A percentile compares a stretch with the other conserved stretches of the same genome.
These are phyloP conservation scores for Tragulus kanchil DNA, from an alignment of 2,113 vertebrate species.

Conservation along the genomic window DNA sequence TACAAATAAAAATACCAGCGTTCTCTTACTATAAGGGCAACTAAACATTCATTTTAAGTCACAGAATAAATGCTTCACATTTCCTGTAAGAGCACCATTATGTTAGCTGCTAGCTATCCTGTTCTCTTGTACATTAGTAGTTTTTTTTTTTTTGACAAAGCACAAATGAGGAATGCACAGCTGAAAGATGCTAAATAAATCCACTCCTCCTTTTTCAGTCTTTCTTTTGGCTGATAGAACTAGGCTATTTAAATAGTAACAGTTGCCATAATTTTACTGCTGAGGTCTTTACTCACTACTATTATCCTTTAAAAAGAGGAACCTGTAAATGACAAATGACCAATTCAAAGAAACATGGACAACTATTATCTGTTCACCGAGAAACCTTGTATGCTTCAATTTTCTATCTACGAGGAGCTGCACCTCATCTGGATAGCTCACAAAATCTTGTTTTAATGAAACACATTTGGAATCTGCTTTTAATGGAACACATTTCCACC, in stretches of 20 bases:
- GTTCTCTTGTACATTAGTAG: not conserved
- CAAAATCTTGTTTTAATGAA: conserved; percentile 88
- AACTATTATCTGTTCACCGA: conserved; percentile 73
- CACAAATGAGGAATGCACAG: not conserved
- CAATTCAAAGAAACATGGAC: conserved; percentile 69
- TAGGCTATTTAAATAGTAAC: conserved; percentile 66
- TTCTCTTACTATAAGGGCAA: not conserved
- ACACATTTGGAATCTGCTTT: conserved; percentile 86
- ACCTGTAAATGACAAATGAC: conserved; percentile 48
- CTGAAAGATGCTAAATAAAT: not conserved
- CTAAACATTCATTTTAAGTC: not conserved
- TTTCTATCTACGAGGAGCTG: conserved; percentile 64
- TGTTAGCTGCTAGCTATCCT: not conserved
- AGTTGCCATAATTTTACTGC: conserved; percentile 1
- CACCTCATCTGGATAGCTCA: conserved; percentile 79
- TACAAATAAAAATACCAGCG: not conserved
- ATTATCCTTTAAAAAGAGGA: conserved; percentile 66
- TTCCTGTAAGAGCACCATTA: not conserved
- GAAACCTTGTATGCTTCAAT: conserved; percentile 43
- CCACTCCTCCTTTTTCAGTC: conserved; percentile 40
- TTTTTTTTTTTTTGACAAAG: not conserved
- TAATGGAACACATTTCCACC: conserved; percentile 88
- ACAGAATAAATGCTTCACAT: not conserved
- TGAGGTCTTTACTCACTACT: conserved; percentile 48
- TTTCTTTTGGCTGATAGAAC: conserved; percentile 63